Base-by-base conservation (phyloP, 1,140 invertebrate genomes). In the Lanistes nyassanus region DNA sequence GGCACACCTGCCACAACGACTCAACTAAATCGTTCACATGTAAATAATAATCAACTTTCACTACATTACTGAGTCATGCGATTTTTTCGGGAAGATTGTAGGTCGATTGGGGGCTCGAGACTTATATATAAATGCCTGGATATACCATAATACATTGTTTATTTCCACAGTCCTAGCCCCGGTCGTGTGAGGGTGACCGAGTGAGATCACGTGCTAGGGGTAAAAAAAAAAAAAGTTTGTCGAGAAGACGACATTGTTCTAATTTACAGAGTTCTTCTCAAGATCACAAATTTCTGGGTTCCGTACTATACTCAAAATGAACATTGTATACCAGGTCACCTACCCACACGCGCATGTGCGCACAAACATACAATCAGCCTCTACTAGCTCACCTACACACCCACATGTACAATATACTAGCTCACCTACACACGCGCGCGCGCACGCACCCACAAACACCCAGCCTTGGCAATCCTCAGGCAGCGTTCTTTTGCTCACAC, bases 311-410 rank as follows among this genome's bases (percentile, higher is more conserved):
- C n/a, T n/a, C 58, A 62, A 9, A n/a, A 31, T 2, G 58, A 62
- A 0, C n/a, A 62, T 62, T 62, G 0, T n/a, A 55, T n/a, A 55
- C 53, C 13, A 13, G n/a, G 13, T 16, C 53, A 55, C 53, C 13
- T n/a, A 62, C 58, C 26, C 58, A 62, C 58, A 62, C 58, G 34
- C 58, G 34, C 58, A 62, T 31, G 34, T 31, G 34, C 58, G 34
- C 58, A 62, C 58, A 62, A n/a, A 62, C 58, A 62, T 31, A 62
- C 58, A 62, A n/a, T 29, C 58, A 62, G n/a, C 26, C 58, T 29
- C 58, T 29, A n/a, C 26, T 31, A 62, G n/a, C 26, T 31, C 26
- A 62, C 58, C 11, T n/a, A 62, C 58, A 16, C 58, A 3, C 23
- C 26, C 58, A n/a, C 58, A 62, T 31, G 11, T n/a, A n/a, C 4